These are phyloP conservation scores for Limosa lapponica DNA, from an alignment of 2,797 vertebrate genomes.

Conservation along the genomic window DNA sequence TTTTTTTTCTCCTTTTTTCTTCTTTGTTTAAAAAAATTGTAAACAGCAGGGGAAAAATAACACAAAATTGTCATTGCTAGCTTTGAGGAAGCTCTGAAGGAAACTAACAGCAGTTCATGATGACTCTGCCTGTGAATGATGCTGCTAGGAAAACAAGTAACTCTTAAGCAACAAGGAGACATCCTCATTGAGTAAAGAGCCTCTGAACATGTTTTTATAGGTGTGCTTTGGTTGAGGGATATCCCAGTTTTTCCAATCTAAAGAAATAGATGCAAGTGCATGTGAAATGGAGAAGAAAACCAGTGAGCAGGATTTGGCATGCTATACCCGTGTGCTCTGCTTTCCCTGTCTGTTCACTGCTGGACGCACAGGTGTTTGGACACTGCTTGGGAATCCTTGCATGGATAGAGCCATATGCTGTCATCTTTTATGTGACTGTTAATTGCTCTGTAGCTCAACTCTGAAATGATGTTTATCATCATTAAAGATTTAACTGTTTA, in stretches of 20 bases:
- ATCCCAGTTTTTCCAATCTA: background rate
- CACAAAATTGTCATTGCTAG: background rate
- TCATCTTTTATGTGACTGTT: background rate
- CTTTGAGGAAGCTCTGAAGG: constrained; percentile 15
- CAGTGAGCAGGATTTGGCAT: background rate
- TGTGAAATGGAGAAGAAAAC: background rate
- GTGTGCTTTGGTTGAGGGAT: background rate
- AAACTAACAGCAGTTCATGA: background rate
- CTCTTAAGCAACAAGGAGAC: background rate
- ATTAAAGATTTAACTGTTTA: background rate
- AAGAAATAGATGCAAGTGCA: background rate
- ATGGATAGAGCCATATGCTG: background rate
- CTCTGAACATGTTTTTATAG: background rate
- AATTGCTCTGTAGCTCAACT: background rate
- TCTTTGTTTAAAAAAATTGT: background rate
- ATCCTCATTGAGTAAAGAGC: background rate
- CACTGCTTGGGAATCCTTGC: background rate
- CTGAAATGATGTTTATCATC: background rate
- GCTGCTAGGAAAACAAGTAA: background rate
- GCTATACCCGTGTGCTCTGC: background rate
- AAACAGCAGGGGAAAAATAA: background rate
- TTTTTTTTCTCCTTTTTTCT: background rate
- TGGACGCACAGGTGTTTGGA: background rate
- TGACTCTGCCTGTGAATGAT: background rate
- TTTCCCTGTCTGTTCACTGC: background rate